These are phyloP conservation scores for Dendrolimus pini DNA, from an alignment of 2,888 invertebrate genomes.

Conservation along the genomic window DNA sequence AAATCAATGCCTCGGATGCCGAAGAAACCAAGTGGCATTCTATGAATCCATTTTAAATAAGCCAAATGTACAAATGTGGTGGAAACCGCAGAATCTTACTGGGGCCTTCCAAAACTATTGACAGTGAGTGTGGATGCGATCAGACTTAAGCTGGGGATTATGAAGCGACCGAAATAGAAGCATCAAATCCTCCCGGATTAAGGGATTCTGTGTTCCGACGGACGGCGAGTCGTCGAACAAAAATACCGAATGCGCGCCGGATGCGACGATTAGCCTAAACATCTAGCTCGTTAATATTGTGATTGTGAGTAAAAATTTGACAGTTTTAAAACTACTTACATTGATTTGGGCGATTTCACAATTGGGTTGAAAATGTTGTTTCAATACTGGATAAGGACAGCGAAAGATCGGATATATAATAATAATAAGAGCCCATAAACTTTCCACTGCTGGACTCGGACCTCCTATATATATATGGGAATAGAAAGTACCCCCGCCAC, in stretches of 20 bases:
- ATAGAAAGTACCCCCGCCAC: too few relatives aligned
- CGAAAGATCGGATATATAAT: too few relatives aligned
- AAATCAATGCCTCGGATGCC: conserved; percentile 40
- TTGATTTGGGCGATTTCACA: too few relatives aligned
- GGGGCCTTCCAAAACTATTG: conserved; percentile 73
- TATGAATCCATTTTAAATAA: conserved; percentile 45
- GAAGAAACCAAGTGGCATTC: conserved; percentile 66
- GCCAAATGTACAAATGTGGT: conserved; percentile 55
- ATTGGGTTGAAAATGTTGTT: too few relatives aligned
- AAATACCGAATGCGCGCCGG: conserved; percentile 72
- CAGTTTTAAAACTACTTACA: not conserved
- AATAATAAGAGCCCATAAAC: too few relatives aligned
- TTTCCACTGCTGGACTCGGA: too few relatives aligned
- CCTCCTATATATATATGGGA: too few relatives aligned
- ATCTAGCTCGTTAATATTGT: conserved; percentile 63
- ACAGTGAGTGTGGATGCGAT: conserved; percentile 76
- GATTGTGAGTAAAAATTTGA: conserved; percentile 19
- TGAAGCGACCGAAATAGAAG: conserved; percentile 76
- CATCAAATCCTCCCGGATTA: conserved; percentile 72
- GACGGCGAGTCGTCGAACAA: conserved; percentile 65
- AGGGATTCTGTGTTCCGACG: conserved; percentile 72
- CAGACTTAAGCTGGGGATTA: conserved; percentile 73
- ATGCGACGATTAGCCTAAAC: conserved; percentile 73
- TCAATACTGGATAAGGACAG: too few relatives aligned
- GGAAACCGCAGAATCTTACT: conserved; percentile 68